These are phyloP conservation scores for Gymnoscelis rufifasciata DNA, from an alignment of 2,888 invertebrate genomes.

Conservation along the genomic window DNA sequence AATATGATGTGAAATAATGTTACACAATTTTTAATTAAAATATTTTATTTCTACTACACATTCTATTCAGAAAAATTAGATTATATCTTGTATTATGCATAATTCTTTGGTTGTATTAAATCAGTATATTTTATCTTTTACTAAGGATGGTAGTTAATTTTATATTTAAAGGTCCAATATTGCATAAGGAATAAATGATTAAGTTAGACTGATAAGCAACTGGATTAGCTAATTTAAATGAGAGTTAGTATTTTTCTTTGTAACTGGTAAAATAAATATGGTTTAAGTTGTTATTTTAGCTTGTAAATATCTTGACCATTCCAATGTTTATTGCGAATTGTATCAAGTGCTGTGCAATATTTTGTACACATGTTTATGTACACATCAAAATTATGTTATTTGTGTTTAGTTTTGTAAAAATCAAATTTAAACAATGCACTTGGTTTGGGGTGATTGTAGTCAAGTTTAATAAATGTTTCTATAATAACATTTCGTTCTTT, in stretches of 20 bases:
- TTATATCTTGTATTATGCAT: no score
- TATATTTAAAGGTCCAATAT: conserved; percentile 54
- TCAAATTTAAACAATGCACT: conserved; percentile 50
- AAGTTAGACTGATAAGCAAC: conserved; percentile 47
- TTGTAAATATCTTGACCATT: conserved; percentile 17
- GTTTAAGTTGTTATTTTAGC: conserved; percentile 7
- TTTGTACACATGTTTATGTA: not conserved
- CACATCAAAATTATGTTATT: conserved; percentile 13
- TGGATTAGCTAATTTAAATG: conserved; percentile 18
- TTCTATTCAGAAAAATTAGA: no score
- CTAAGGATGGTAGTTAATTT: conserved; percentile 34
- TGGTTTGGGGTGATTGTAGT: conserved; percentile 75
- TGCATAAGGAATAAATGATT: conserved; percentile 49
- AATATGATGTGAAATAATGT: conserved; percentile 1
- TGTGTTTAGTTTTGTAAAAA: conserved; percentile 4
- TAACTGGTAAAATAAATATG: conserved; percentile 13
- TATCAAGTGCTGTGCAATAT: not conserved
- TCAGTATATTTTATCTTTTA: conserved; percentile 29
- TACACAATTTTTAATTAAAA: not conserved
- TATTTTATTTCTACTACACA: no score
- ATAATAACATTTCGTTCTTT: conserved; percentile 25
- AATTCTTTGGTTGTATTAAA: conserved; percentile 27
- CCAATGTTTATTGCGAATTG: conserved; percentile 9
- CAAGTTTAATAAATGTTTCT: conserved; percentile 66
- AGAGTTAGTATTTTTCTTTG: conserved; percentile 11